These are phyloP conservation scores for Montipora capricornis DNA, from an alignment of 64 coral and sea anemone genomes.

Conservation along the genomic window DNA sequence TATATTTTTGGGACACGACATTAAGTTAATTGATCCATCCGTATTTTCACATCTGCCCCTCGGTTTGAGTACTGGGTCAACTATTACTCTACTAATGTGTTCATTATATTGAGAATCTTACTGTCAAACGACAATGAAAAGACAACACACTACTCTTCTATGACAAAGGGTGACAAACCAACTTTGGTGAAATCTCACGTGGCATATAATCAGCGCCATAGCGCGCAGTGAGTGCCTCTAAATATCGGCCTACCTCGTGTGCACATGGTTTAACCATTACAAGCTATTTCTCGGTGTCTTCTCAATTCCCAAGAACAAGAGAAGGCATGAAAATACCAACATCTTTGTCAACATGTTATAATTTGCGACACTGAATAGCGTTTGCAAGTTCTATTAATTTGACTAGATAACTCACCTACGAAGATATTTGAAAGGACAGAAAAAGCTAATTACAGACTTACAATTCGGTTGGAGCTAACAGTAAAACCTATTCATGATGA, in stretches of 20 bases:
- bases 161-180: not conserved
- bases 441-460: constrained; percentile 6
- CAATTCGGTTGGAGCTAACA: not conserved
- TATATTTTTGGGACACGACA: constrained; percentile 37
- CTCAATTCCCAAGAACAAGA: not conserved
- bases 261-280: not conserved
- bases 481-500: not conserved
- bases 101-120: constrained; percentile 41
- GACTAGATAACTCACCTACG: not conserved
- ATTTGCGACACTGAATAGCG: not conserved
- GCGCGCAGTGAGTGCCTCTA: not conserved
- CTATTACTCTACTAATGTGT: constrained; percentile 31
- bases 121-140: constrained; percentile 15
- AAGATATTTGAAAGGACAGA: not conserved
- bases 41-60: constrained; percentile 27
- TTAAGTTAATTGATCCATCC: constrained; percentile 3
- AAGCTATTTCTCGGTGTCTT: not conserved
- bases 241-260: not conserved
- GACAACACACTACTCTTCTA: not conserved
- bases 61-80: not conserved
- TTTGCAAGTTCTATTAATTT: not conserved
- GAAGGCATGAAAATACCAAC: not conserved
- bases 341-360: not conserved
- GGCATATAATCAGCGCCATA: not conserved
- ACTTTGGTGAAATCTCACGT: not conserved